These are phyloP conservation scores for Ceryle rudis DNA, from an alignment of 2,797 vertebrate species.

Conservation along the genomic window DNA sequence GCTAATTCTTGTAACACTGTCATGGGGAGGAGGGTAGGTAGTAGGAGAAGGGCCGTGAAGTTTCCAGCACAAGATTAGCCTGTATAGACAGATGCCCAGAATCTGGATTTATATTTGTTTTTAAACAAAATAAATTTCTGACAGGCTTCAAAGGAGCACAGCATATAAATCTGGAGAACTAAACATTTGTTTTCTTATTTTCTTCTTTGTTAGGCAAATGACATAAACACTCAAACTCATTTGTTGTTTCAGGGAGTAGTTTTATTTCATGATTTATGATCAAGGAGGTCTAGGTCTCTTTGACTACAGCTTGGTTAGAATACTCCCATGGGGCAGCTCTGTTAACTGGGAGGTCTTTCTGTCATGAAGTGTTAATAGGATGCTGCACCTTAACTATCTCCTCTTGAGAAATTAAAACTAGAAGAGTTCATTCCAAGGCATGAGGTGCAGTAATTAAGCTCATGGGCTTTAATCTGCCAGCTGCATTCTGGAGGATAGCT, in stretches of 20 bases:
- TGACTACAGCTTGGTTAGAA: background rate
- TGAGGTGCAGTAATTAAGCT: background rate
- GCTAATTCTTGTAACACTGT: slow-evolving; percentile 13
- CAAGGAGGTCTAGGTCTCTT: background rate
- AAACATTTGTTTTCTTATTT: background rate
- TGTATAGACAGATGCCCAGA: slow-evolving; percentile 4
- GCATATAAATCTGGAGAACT: background rate
- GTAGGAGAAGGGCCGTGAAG: background rate
- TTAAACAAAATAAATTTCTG: slow-evolving; percentile 1
- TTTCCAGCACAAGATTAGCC: slow-evolving; percentile 9
- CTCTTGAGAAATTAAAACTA: background rate
- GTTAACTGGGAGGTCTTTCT: background rate
- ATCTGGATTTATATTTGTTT: background rate
- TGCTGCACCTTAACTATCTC: background rate
- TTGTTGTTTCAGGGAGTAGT: background rate
- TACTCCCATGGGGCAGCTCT: background rate
- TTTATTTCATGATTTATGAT: background rate
- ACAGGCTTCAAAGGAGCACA: background rate
- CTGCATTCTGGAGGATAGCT: background rate
- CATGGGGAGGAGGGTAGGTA: background rate
- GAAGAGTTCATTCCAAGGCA: background rate
- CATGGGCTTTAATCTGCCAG: background rate
- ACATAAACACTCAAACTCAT: background rate
- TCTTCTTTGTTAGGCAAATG: background rate
- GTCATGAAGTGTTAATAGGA: background rate